Evolutionary conservation across 2,888 invertebrate genomes (phyloP).

Genomic region (Neoascia interrupta): DNA sequence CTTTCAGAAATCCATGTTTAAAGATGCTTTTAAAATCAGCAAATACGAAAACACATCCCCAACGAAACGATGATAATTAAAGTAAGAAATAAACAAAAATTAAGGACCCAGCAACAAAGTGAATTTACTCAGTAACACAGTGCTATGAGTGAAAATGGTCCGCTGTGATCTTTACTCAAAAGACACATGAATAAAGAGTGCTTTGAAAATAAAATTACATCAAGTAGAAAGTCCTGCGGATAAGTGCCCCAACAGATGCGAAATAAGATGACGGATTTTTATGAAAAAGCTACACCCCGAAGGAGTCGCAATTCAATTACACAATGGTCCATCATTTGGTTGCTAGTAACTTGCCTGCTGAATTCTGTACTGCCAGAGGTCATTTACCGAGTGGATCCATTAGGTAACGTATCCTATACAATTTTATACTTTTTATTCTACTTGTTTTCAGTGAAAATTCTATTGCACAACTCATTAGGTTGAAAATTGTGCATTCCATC

Average conservation of each 20-base stretch:
- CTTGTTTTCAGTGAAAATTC: no score
- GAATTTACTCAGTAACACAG: conserved; percentile 3
- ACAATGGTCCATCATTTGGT: conserved; percentile 74
- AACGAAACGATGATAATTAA: conserved; percentile 41
- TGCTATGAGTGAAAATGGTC: conserved; percentile 36
- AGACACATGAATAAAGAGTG: conserved; percentile 41
- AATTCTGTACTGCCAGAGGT: conserved; percentile 77
- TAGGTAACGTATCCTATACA: no score
- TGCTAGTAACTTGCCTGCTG: conserved; percentile 75
- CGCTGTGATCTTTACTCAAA: conserved; percentile 44
- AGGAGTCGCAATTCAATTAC: conserved; percentile 56
- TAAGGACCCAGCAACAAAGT: not conserved
- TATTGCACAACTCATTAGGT: conserved; percentile 57
- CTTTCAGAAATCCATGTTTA: conserved; percentile 7
- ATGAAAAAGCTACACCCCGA: conserved; percentile 35
- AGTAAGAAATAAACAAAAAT: conserved; percentile 45
- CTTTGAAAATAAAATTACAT: conserved; percentile 1
- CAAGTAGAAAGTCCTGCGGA: conserved; percentile 25
- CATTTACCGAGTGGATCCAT: conserved; percentile 79
- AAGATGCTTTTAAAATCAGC: not conserved
- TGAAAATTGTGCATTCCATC: conserved; percentile 34
- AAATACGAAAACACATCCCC: conserved; percentile 7
- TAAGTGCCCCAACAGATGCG: conserved; percentile 9
- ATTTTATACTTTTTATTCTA: no score
- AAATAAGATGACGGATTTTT: conserved; percentile 46